Conservation (phyloP, 2,888 invertebrate genomes). For the Clanis bilineata region DNA sequence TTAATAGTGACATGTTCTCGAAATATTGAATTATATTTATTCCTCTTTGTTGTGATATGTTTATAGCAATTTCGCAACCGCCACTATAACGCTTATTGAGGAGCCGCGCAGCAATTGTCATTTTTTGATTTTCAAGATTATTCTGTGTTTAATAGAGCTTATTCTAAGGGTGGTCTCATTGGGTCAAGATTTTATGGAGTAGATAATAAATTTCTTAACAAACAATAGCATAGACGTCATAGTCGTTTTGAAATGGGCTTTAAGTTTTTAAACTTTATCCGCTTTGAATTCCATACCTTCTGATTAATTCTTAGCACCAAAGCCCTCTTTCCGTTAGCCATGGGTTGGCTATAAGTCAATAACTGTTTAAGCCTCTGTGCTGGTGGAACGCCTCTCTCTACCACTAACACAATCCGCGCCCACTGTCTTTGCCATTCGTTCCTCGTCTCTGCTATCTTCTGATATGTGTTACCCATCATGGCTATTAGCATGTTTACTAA, state of each 20-base stretch:
- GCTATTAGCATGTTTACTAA: constrained; percentile 99
- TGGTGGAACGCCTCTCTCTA: constrained; percentile 97
- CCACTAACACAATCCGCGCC: constrained; percentile 98
- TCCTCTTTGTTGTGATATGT: no score
- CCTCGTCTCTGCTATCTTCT: constrained; percentile 97
- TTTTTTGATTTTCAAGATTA: no score
- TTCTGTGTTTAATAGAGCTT: no score
- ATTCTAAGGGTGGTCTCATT: no score
- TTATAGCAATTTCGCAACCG: no score
- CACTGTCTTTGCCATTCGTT: constrained; percentile 99
- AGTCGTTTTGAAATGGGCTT: no score
- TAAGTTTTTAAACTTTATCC: no score
- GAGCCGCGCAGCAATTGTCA: no score
- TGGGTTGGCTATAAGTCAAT: constrained; percentile 96
- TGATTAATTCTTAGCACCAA: constrained; percentile 94
- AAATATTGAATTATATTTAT: background rate
- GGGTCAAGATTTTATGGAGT: no score
- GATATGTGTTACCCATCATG: constrained; percentile 99
- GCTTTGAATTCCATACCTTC: constrained; percentile 88
- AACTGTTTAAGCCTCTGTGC: constrained; percentile 92
- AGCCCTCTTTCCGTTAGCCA: constrained; percentile 93
- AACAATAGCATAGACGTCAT: no score
- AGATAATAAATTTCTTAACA: no score
- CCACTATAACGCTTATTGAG: no score
- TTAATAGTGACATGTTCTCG: background rate